Conservation (phyloP, 2,113 vertebrate genomes). For the Percopsis transmontana region DNA sequence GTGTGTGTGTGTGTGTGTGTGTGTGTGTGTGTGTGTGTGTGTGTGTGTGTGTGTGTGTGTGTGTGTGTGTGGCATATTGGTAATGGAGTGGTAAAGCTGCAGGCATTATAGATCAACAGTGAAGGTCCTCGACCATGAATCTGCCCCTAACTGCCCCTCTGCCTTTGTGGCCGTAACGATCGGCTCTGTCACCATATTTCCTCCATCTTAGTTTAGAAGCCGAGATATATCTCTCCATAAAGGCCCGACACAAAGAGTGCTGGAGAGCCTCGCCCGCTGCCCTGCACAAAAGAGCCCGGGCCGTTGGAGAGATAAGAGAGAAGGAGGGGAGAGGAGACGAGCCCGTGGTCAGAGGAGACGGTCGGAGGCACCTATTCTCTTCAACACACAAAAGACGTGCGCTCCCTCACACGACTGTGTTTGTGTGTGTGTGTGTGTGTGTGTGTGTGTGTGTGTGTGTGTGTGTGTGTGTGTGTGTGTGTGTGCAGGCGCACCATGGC, state of each 20-base stretch:
- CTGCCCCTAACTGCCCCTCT: constrained; percentile 71
- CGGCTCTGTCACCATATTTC: constrained; percentile 72
- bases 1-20: constrained; percentile 5
- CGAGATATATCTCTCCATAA: constrained; percentile 76
- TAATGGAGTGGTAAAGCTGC: constrained; percentile 76
- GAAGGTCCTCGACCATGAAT: constrained; percentile 70
- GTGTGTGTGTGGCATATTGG: constrained; percentile 57
- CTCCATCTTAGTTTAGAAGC: constrained; percentile 76
- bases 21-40: constrained; percentile 4
- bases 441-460: constrained; percentile 12
- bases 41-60: constrained; percentile 53
- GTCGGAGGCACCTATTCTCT: constrained; percentile 64
- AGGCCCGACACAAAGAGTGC: constrained; percentile 66
- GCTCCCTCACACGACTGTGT: constrained; percentile 60
- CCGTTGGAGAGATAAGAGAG: constrained; percentile 65
- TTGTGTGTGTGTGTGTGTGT: constrained; percentile 48
- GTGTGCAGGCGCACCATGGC: constrained; percentile 18
- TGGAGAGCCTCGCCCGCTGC: constrained; percentile 44
- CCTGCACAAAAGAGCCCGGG: constrained; percentile 61
- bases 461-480: constrained; percentile 44
- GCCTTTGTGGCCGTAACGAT: constrained; percentile 77
- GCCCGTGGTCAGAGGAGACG: constrained; percentile 40
- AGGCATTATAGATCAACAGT: constrained; percentile 68
- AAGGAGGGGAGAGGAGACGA: constrained; percentile 25
- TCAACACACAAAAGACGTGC: constrained; percentile 58